phyloP scores from a whole-genome alignment of 2,888 invertebrate species.

The Drosophila lutescens region DNA sequence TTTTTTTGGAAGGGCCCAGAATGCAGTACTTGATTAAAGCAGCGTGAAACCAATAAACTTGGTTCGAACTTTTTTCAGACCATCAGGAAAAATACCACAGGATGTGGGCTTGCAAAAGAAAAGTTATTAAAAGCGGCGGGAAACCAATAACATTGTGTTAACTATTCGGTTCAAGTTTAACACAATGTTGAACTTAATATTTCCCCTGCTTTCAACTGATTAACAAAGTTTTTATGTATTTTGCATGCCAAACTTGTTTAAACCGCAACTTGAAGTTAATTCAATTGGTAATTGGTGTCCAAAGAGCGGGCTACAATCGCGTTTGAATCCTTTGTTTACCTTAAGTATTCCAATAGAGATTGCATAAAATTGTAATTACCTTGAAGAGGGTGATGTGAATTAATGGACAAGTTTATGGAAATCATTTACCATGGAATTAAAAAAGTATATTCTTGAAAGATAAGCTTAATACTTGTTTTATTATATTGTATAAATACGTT shows the following conservation, averaged over 20 bases:
- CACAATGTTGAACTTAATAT: conserved; percentile 20
- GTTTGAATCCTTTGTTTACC: background rate
- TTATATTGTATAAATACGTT: no score
- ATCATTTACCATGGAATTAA: no score
- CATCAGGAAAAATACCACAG: background rate
- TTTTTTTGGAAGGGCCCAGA: background rate
- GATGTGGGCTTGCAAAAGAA: conserved; percentile 13
- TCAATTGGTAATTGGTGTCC: background rate
- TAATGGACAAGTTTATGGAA: no score
- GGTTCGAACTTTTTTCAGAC: conserved; percentile 13
- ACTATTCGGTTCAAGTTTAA: background rate
- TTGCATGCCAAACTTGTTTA: background rate
- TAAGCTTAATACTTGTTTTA: no score
- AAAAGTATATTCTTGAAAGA: no score
- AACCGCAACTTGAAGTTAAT: background rate
- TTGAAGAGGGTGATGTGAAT: no score
- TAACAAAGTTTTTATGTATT: conserved; percentile 7
- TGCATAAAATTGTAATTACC: no score
- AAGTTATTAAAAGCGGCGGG: conserved; percentile 49
- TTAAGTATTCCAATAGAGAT: background rate
- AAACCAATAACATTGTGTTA: conserved; percentile 60
- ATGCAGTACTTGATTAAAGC: conserved; percentile 13
- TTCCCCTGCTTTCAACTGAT: background rate
- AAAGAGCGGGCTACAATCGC: background rate
- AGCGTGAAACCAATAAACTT: conserved; percentile 14